A percentile compares a stretch with the other conserved stretches of the same genome.
These are phyloP conservation scores for Cataglyphis cursor DNA, from an alignment of 2,888 invertebrate genomes.

Conservation along the genomic window DNA sequence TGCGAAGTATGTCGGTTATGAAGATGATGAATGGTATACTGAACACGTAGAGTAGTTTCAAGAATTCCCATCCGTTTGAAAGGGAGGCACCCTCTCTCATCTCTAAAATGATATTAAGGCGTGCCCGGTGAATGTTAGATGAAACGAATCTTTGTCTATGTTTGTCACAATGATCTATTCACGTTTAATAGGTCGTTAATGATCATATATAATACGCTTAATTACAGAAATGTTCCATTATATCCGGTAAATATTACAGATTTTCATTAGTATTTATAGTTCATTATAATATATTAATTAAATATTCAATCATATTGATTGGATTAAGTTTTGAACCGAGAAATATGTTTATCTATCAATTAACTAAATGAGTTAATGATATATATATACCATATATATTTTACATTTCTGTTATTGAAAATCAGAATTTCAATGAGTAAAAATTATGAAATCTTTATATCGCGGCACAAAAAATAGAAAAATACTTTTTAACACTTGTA, in stretches of 20 bases:
- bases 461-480: not conserved
- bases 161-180: not conserved
- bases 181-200: not conserved
- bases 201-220: not conserved
- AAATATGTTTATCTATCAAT: not conserved
- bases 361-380: not conserved
- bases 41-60: not conserved
- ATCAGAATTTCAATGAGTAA: not conserved
- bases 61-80: not conserved
- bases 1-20: slow-evolving; percentile 22
- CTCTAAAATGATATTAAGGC: not conserved
- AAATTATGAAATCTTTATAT: not conserved
- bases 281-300: not conserved
- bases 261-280: slow-evolving; percentile 5
- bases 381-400: not conserved
- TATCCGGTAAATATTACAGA: not conserved
- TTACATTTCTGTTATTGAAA: not conserved
- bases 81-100: not conserved
- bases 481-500: not conserved
- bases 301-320: not conserved
- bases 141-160: not conserved
- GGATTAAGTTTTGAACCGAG: not conserved
- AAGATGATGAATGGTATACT: slow-evolving; percentile 41
- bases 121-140: not conserved
- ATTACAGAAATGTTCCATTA: slow-evolving; percentile 18